Percentiles rank a stretch among this genome's conserved stretches.
Evolutionary conservation across 2,113 vertebrate genomes (phyloP).

Genomic region (Megaptera novaeangliae): DNA sequence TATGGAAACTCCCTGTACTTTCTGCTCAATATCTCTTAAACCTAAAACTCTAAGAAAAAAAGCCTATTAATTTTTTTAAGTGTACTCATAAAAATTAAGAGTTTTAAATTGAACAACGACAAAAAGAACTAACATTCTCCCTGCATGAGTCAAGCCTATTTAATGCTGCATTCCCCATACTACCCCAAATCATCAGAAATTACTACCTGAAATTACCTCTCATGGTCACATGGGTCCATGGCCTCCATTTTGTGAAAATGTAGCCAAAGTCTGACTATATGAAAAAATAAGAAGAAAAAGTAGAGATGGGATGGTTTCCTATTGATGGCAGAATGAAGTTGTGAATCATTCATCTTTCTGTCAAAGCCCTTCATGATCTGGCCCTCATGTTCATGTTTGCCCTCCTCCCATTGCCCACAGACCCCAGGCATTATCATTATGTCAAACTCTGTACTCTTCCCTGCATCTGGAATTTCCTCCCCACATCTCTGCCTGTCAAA

Average conservation of each 20-base stretch:
- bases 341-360: not conserved
- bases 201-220: not conserved
- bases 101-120: not conserved
- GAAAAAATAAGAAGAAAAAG: not conserved
- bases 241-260: not conserved
- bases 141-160: not conserved
- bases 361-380: not conserved
- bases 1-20: not conserved
- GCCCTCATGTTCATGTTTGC: accelerated
- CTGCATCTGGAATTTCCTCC: not conserved
- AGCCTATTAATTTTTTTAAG: not conserved
- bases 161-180: not conserved
- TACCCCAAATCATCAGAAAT: not conserved
- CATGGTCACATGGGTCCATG: not conserved
- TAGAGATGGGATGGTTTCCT: not conserved
- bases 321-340: not conserved
- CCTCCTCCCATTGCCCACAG: not conserved
- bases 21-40: not conserved
- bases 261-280: not conserved
- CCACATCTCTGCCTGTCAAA: not conserved
- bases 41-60: not conserved
- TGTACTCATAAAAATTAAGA: not conserved
- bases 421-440: not conserved
- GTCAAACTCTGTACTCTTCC: not conserved
- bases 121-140: not conserved